Conservation (phyloP, 2,113 vertebrate genomes). For the Mesitornis unicolor region DNA sequence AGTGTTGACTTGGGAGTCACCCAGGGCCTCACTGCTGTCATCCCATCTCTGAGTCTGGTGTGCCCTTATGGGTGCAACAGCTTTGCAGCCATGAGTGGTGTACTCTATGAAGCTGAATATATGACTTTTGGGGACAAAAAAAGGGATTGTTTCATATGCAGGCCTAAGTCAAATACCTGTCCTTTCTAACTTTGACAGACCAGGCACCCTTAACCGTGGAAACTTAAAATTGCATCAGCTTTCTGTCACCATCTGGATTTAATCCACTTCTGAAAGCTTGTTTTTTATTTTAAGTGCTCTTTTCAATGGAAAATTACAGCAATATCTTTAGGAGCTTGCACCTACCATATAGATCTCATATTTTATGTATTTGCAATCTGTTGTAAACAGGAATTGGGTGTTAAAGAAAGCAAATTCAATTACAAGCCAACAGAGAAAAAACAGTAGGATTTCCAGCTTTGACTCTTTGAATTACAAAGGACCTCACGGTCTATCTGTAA, state of each 20-base stretch:
- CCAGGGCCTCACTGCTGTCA: background rate
- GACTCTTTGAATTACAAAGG: background rate
- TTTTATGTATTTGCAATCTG: background rate
- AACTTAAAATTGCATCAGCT: background rate
- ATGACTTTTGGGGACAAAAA: background rate
- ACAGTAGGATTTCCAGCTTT: background rate
- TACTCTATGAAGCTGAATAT: too few relatives aligned
- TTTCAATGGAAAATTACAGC: background rate
- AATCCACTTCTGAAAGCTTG: background rate
- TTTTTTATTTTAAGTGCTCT: background rate
- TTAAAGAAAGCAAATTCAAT: background rate
- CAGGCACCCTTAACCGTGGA: background rate
- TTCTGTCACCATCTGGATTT: background rate
- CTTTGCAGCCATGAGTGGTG: fast-evolving
- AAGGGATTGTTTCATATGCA: background rate
- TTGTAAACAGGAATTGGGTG: background rate
- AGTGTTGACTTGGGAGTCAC: too few relatives aligned
- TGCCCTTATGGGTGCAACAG: background rate
- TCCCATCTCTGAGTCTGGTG: background rate
- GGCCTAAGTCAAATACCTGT: background rate
- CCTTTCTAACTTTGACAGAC: background rate
- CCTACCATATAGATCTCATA: background rate
- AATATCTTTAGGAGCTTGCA: background rate
- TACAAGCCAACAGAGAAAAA: background rate
- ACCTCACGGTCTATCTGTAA: background rate